These are phyloP conservation scores for Venusia cambrica DNA, from an alignment of 2,888 invertebrate species.

Conservation along the genomic window DNA sequence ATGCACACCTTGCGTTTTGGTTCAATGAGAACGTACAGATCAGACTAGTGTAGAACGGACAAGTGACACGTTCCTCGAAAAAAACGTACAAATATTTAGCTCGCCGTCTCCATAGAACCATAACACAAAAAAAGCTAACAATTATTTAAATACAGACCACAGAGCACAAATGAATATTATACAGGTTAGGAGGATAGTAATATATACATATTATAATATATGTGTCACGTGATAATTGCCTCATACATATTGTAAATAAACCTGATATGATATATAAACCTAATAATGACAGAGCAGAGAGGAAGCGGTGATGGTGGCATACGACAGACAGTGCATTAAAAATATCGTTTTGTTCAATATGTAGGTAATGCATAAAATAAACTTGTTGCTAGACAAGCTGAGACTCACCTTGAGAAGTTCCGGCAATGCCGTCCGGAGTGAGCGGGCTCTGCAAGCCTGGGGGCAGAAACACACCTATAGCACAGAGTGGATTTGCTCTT, in stretches of 20 bases:
- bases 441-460: constrained; percentile 83
- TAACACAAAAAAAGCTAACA: constrained; percentile 78
- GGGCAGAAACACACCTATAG: constrained; percentile 49
- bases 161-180: constrained; percentile 78
- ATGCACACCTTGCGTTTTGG: constrained; percentile 79
- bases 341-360: constrained; percentile 79
- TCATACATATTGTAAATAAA: constrained; percentile 74
- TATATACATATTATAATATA: constrained; percentile 60
- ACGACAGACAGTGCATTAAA: constrained; percentile 82
- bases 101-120: constrained; percentile 71
- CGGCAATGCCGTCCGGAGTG: constrained; percentile 87
- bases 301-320: constrained; percentile 82
- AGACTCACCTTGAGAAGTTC: constrained; percentile 93
- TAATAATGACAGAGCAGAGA: constrained; percentile 82
- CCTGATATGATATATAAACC: constrained; percentile 78
- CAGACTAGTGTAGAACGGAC: constrained; percentile 36
- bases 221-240: constrained; percentile 79
- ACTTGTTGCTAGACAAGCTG: constrained; percentile 75
- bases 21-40: constrained; percentile 59
- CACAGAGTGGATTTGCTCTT: constrained; percentile 25
- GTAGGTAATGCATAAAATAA: constrained; percentile 79
- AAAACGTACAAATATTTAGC: constrained; percentile 35
- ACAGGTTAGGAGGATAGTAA: constrained; percentile 68
- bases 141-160: constrained; percentile 77
- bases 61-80: too few species aligned